phyloP scores from a whole-genome alignment of 2,113 vertebrate species.

The Alethe castanea region DNA sequence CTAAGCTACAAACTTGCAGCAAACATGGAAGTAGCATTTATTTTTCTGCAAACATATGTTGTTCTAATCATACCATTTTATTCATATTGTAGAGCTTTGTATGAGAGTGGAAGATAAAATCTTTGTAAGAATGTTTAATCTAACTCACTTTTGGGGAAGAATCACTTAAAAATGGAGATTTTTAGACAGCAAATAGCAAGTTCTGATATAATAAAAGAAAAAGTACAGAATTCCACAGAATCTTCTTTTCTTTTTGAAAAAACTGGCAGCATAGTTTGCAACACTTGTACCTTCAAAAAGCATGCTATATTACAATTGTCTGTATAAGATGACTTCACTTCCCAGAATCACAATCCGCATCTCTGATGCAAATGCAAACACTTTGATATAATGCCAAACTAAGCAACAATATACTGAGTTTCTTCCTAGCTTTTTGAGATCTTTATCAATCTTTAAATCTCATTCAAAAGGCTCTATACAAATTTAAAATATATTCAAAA shows the following conservation, averaged over 20 bases:
- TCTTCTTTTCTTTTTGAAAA: background rate
- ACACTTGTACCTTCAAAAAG: background rate
- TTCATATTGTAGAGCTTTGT: background rate
- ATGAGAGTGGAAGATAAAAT: background rate
- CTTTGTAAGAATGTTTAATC: background rate
- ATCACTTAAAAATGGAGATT: background rate
- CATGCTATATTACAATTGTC: background rate
- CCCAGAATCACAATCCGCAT: background rate
- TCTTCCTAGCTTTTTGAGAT: background rate
- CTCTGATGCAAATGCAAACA: conserved; percentile 11
- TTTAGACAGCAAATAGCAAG: background rate
- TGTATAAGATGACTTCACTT: background rate
- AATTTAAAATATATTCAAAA: background rate
- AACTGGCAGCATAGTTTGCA: background rate
- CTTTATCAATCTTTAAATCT: background rate
- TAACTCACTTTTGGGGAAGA: background rate
- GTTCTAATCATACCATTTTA: background rate
- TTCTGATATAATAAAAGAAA: background rate
- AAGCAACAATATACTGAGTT: background rate
- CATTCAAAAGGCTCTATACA: background rate
- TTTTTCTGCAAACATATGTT: background rate
- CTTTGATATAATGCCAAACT: background rate
- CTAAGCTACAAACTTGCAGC: background rate
- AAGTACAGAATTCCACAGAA: background rate
- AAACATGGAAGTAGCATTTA: background rate